Conservation (phyloP, 1,140 invertebrate species). For the Gonioctena quinquepunctata region DNA sequence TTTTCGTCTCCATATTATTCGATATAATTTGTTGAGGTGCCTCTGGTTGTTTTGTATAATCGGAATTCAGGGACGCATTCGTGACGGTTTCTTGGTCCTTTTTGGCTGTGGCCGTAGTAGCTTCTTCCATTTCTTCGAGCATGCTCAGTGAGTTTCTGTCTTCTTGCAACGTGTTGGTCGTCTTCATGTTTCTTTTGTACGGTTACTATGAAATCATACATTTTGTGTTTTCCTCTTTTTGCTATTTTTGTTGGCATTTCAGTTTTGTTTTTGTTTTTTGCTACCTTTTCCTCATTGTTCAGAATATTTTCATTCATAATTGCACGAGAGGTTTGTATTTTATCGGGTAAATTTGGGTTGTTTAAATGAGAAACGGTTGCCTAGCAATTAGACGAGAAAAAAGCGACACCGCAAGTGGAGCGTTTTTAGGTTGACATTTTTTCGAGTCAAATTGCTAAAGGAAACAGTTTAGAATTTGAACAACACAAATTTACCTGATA, state of each 20-base stretch:
- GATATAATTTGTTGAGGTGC: not conserved
- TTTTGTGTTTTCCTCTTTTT: not conserved
- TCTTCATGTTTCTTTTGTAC: not conserved
- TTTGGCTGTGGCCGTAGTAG: not conserved
- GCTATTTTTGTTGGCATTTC: not conserved
- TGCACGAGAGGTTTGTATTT: too few relatives aligned
- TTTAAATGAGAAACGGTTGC: too few relatives aligned
- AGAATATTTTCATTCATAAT: too few relatives aligned
- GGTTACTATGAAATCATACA: not conserved
- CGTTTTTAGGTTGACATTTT: too few relatives aligned
- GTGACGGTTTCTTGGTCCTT: not conserved
- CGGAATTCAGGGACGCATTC: not conserved
- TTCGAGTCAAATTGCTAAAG: too few relatives aligned
- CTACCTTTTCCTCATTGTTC: not conserved
- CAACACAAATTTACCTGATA: too few relatives aligned
- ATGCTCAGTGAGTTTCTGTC: not conserved
- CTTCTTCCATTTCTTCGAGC: not conserved
- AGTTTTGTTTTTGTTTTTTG: not conserved
- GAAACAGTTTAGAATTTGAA: too few relatives aligned
- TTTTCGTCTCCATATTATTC: not conserved
- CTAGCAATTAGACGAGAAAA: too few relatives aligned
- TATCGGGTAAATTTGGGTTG: too few relatives aligned
- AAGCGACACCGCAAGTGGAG: too few relatives aligned
- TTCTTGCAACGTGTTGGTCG: not conserved
- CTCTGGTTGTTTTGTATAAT: not conserved